These are phyloP conservation scores for Clavelina lepadiformis DNA, from an alignment of 23 tunicate species.

Conservation along the genomic window DNA sequence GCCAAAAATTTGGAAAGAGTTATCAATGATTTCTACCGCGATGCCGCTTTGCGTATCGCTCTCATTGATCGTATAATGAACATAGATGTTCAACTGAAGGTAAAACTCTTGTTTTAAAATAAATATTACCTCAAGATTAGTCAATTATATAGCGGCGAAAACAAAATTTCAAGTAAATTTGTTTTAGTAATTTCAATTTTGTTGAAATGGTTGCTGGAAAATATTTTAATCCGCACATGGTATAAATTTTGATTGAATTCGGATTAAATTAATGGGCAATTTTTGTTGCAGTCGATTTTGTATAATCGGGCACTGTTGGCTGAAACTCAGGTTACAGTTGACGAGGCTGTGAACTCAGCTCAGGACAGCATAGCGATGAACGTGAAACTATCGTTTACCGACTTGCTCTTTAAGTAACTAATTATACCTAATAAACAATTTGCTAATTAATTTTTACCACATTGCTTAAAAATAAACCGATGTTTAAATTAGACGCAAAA, in stretches of 20 bases:
- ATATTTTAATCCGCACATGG: background rate
- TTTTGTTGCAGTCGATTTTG: constrained; percentile 2
- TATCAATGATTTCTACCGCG: constrained; percentile 20
- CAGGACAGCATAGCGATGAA: background rate
- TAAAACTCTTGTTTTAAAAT: background rate
- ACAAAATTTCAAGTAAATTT: no score
- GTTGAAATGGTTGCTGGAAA: no score
- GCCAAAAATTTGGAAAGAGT: constrained; percentile 23
- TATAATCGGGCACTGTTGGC: constrained; percentile 4
- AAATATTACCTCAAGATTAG: no score
- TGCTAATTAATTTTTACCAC: no score
- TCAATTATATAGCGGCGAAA: no score
- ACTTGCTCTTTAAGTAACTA: constrained; percentile 7
- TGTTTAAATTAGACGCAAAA: no score
- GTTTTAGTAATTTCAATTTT: no score
- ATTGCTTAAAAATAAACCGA: no score
- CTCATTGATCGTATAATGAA: constrained; percentile 36
- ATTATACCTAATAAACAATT: no score
- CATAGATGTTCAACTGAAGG: constrained; percentile 39
- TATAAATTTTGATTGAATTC: background rate
- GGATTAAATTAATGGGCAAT: no score
- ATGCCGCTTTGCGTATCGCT: constrained; percentile 23
- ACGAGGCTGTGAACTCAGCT: background rate
- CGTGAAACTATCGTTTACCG: background rate
- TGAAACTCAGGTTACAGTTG: background rate